These are phyloP conservation scores for Heterohyrax brucei DNA, from an alignment of 2,797 vertebrate genomes.

Conservation along the genomic window DNA sequence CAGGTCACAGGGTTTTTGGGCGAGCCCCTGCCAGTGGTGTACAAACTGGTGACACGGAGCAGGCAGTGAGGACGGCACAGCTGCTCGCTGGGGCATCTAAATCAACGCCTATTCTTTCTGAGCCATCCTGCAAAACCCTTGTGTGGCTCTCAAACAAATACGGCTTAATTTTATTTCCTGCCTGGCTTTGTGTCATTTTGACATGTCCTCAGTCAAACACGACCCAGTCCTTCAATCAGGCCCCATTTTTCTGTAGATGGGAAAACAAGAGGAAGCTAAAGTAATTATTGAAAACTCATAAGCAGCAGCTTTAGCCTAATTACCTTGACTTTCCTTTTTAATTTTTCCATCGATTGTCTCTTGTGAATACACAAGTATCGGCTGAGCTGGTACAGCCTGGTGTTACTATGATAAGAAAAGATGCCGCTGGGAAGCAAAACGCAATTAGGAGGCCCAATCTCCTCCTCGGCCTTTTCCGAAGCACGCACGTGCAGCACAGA, in stretches of 20 bases:
- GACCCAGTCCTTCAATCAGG: conserved; percentile 89
- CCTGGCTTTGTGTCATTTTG: conserved; percentile 85
- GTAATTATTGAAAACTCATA: conserved; percentile 89
- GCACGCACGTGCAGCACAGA: neutral
- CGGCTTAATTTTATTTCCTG: conserved; percentile 87
- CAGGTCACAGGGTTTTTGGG: conserved; percentile 55
- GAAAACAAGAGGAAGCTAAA: conserved; percentile 87
- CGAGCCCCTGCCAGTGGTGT: neutral
- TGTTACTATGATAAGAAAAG: conserved; percentile 82
- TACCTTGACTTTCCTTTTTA: conserved; percentile 87
- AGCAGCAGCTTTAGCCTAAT: conserved; percentile 90
- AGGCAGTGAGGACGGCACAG: conserved; percentile 88
- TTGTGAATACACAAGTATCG: conserved; percentile 86
- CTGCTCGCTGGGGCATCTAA: conserved; percentile 83
- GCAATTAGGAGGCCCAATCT: conserved; percentile 77
- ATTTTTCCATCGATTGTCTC: conserved; percentile 90
- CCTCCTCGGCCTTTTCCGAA: conserved; percentile 1
- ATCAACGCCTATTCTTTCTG: conserved; percentile 88
- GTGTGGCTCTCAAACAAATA: conserved; percentile 87
- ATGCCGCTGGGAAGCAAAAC: conserved; percentile 74
- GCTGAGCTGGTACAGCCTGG: conserved; percentile 75
- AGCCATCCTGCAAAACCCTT: conserved; percentile 71
- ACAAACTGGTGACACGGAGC: conserved; percentile 42
- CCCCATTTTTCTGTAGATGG: conserved; percentile 88
- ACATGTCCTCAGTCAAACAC: conserved; percentile 87